Evolutionary conservation across 2,888 invertebrate species (phyloP).

Genomic region (Elysia crispata): DNA sequence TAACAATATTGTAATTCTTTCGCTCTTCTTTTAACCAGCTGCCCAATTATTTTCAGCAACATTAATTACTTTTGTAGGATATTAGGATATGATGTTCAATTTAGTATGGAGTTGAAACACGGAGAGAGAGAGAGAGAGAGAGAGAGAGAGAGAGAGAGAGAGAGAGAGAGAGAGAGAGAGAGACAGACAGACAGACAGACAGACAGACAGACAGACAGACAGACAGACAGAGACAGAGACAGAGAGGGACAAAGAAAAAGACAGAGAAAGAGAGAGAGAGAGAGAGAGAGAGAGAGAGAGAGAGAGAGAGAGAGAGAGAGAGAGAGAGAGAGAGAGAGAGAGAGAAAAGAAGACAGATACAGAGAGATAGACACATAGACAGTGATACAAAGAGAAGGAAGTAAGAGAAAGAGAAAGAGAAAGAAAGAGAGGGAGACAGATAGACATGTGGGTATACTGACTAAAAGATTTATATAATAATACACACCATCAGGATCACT

Average conservation of each 20-base stretch:
- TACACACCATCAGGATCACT: too few species aligned
- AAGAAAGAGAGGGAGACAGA: neutral
- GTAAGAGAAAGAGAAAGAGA: neutral
- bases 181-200: too few species aligned
- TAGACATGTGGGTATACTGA: too few species aligned
- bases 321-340: neutral
- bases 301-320: too few species aligned
- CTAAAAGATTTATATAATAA: too few species aligned
- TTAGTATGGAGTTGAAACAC: neutral
- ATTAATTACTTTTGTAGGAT: too few species aligned
- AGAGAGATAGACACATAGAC: neutral
- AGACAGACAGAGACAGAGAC: neutral
- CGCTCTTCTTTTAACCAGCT: too few species aligned
- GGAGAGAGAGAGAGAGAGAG: too few species aligned
- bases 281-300: too few species aligned
- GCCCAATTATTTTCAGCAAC: too few species aligned
- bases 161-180: conserved; percentile 12
- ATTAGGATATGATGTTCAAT: too few species aligned
- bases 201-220: neutral
- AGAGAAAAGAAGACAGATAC: neutral
- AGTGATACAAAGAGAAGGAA: neutral
- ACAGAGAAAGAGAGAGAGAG: neutral
- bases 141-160: neutral
- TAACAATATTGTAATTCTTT: too few species aligned
- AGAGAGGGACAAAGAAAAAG: neutral